These are phyloP conservation scores for Acropora tenuis DNA, from an alignment of 64 coral and sea anemone species.

Conservation along the genomic window DNA sequence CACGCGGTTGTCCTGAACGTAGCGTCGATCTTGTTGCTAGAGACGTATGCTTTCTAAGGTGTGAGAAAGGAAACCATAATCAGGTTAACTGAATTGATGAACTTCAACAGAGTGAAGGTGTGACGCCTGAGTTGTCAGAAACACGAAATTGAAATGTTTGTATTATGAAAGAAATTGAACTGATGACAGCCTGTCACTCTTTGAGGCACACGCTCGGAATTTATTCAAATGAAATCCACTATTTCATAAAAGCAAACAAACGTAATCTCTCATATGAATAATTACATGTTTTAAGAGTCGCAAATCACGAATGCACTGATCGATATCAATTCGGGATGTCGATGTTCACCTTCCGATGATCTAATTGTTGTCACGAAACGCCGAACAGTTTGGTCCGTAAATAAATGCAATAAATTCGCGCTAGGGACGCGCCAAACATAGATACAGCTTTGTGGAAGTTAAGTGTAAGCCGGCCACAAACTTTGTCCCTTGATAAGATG, in stretches of 20 bases:
- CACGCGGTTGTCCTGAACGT: no score
- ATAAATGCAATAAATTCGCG: neutral
- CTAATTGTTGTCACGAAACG: neutral
- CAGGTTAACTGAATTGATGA: no score
- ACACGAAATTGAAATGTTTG: no score
- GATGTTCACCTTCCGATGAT: neutral
- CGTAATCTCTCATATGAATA: neutral
- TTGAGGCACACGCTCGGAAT: neutral
- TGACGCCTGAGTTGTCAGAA: neutral
- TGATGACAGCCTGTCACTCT: neutral
- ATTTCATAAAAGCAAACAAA: slow-evolving; percentile 6
- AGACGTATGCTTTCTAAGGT: no score
- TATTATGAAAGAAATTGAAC: no score
- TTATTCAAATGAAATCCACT: neutral
- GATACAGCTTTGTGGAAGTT: neutral
- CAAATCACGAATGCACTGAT: neutral
- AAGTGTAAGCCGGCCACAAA: no score
- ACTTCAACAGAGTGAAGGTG: no score
- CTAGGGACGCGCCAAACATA: neutral
- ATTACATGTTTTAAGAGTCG: no score
- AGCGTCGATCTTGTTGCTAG: no score
- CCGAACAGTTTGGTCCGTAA: neutral
- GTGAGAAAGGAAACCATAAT: no score
- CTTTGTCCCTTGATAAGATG: neutral
- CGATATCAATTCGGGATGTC: slow-evolving; percentile 17